phyloP scores from a whole-genome alignment of 64 coral and sea anemone species.

The Trachythela sp. region DNA sequence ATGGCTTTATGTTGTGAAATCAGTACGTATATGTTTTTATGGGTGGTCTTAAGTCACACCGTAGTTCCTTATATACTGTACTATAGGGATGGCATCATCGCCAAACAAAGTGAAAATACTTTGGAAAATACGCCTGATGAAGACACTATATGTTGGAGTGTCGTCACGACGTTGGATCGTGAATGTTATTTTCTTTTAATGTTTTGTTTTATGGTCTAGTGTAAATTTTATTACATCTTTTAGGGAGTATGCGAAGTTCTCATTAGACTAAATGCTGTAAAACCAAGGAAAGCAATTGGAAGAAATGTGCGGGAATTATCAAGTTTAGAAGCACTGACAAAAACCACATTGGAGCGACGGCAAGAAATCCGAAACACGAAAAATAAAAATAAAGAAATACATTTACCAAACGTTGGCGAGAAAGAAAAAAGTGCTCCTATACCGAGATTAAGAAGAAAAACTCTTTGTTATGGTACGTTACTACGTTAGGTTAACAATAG shows the following conservation, averaged over 20 bases:
- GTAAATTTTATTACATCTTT: neutral
- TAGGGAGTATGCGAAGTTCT: constrained; percentile 90
- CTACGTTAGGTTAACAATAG: neutral
- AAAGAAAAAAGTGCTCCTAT: neutral
- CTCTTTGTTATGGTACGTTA: constrained; percentile 12
- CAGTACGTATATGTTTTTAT: constrained; percentile 49
- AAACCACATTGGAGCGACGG: constrained; percentile 52
- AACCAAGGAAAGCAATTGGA: constrained; percentile 57
- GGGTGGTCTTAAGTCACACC: neutral
- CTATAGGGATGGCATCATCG: no score
- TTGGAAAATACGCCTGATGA: no score
- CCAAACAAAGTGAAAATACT: no score
- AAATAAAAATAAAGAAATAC: neutral
- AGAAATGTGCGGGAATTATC: constrained; percentile 31
- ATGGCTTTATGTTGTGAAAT: constrained; percentile 82
- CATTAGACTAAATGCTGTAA: constrained; percentile 65
- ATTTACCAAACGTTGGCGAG: neutral
- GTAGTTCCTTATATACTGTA: no score
- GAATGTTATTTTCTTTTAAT: no score
- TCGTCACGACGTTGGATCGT: no score
- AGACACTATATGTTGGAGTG: no score
- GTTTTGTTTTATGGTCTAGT: neutral
- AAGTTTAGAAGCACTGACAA: constrained; percentile 53
- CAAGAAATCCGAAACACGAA: neutral
- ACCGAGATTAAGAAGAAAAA: neutral